Percentiles rank a stretch among this genome's conserved stretches.
These are phyloP conservation scores for Hydrolagus affinis DNA, from an alignment of 2,113 vertebrate genomes.

Conservation along the genomic window DNA sequence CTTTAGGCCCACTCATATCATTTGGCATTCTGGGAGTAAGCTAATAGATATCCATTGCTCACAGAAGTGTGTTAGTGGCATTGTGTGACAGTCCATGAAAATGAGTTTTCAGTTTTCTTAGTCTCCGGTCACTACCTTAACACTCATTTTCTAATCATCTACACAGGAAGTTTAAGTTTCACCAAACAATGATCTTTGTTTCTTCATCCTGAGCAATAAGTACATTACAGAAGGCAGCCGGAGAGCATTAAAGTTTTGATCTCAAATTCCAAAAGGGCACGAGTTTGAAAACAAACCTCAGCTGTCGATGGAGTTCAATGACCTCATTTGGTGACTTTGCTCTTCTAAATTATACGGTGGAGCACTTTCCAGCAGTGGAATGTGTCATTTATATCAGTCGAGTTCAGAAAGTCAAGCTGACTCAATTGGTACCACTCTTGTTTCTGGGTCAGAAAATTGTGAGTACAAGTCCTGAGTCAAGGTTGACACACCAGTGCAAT, in stretches of 20 bases:
- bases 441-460: too few species aligned
- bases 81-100: too few species aligned
- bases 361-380: background rate
- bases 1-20: too few species aligned
- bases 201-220: background rate
- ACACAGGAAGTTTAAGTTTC: background rate
- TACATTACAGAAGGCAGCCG: background rate
- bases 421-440: too few species aligned
- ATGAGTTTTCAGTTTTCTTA: too few species aligned
- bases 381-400: too few species aligned
- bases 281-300: background rate
- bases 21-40: too few species aligned
- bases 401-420: too few species aligned
- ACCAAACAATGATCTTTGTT: background rate
- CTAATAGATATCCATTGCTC: too few species aligned
- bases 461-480: too few species aligned
- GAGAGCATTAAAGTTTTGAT: background rate
- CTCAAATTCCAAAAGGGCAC: background rate
- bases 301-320: background rate
- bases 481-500: too few species aligned
- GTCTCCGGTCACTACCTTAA: background rate
- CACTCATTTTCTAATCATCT: background rate
- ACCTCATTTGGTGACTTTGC: background rate
- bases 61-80: too few species aligned
- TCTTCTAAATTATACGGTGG: background rate